Base-by-base conservation (phyloP, 2,888 invertebrate species). In the Mimas tiliae region DNA sequence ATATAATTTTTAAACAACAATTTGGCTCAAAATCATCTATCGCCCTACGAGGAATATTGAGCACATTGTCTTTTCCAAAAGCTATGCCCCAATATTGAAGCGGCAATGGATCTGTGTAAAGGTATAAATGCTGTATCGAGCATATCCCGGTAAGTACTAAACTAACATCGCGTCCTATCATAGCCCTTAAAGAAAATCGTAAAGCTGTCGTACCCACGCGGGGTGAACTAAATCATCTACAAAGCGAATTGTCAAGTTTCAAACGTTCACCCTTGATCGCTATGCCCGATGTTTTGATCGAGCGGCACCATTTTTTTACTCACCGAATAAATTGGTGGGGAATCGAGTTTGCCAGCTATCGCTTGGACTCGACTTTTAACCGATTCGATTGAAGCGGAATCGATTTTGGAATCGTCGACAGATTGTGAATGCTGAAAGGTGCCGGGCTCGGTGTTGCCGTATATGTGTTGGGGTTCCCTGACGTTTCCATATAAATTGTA, bases 401-500 rank as follows among this genome's bases (percentile, higher is more conserved):
- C 90, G 66, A 91, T 82, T 78, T 90, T 91, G 0, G 85, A 77
- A 53, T 90, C 92, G 67, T 92, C 93, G 19, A 82, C 78, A 52
- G 81, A 85, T 1, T 84, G 82, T 4, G 86, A 87, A 51, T 83
- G 84, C 69, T 85, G 84, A 67, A 87, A 82, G 33, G 86, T 75
- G 27, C 80, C 80, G 2, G 77, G 75, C 50, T 93, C 91, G 0
- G 89, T 83, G 79, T 94, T 93, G 48, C 93, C 93, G 72, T 94
- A 94, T 19, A 93, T 88, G 66, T 91, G 93, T 67, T 91, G 89
- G 0, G 91, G 88, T 67, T 91, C 91, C 16, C 85, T 81, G 0
- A 92, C 88, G 71, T 94, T 94, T 0, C 93, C 90, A 65, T 93
- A 93, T 1, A 93, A 73, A 69, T 94, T 94, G 71, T 93, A 94